A percentile compares a stretch with the other conserved stretches of the same genome.
Evolutionary conservation across 2,888 invertebrate genomes (phyloP).

Genomic region (Gandaritis pyraliata): DNA sequence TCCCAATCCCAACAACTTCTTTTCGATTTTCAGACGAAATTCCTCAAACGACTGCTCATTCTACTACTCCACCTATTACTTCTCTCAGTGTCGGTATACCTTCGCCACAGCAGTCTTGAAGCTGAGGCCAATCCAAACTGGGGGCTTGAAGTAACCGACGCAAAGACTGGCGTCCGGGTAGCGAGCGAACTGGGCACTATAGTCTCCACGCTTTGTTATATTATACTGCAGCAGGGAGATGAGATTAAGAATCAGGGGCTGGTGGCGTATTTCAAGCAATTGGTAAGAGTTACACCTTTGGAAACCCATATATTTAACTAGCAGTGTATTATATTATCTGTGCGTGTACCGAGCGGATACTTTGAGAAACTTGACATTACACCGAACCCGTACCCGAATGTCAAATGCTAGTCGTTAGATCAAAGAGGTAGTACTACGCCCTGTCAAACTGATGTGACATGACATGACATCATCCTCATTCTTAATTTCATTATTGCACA

Average conservation of each 20-base stretch:
- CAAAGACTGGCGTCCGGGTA: conserved; percentile 84
- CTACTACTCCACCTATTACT: conserved; percentile 94
- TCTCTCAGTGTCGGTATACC: conserved; percentile 95
- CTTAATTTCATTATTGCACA: no score
- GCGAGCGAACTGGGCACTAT: conserved; percentile 94
- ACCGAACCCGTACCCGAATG: no score
- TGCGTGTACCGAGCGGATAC: no score
- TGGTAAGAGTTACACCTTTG: conserved; percentile 87
- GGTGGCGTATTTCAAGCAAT: conserved; percentile 94
- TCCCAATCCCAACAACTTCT: not conserved
- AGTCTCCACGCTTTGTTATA: conserved; percentile 93
- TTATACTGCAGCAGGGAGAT: conserved; percentile 96
- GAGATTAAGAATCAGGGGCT: conserved; percentile 98
- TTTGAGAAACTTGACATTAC: no score
- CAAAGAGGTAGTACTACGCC: no score
- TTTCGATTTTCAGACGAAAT: conserved; percentile 89
- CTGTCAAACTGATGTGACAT: no score
- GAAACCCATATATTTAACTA: no score
- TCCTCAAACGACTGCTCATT: conserved; percentile 95
- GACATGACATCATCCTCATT: no score
- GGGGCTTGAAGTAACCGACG: conserved; percentile 69
- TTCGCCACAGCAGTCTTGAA: conserved; percentile 86
- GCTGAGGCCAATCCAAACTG: conserved; percentile 69
- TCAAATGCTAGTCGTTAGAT: no score
- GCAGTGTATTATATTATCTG: no score